phyloP scores from a whole-genome alignment of 2,888 invertebrate genomes.

The Phalera bucephala region DNA sequence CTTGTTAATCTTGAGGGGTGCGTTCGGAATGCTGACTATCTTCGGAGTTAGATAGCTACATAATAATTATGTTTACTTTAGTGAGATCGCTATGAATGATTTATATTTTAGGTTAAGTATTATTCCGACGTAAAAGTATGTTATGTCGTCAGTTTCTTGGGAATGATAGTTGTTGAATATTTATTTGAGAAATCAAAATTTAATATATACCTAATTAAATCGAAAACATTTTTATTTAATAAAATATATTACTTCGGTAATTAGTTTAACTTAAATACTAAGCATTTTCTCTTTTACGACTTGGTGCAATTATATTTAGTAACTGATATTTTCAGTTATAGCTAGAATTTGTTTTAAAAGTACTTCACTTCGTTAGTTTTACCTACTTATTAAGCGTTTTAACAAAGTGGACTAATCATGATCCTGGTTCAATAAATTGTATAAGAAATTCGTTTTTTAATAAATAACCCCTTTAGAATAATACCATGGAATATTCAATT shows the following conservation, averaged over 20 bases:
- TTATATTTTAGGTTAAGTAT: constrained; percentile 56
- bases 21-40: constrained; percentile 4
- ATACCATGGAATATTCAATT: too few relatives aligned
- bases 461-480: constrained; percentile 1
- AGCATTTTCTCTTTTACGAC: constrained; percentile 31
- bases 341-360: constrained; percentile 39
- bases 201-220: constrained; percentile 52
- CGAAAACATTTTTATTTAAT: constrained; percentile 52
- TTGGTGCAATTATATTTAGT: constrained; percentile 72
- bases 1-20: constrained; percentile 14
- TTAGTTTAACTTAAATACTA: constrained; percentile 9
- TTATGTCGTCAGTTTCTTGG: constrained; percentile 26
- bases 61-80: constrained; percentile 42
- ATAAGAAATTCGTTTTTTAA: constrained; percentile 46
- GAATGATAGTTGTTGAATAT: constrained; percentile 43
- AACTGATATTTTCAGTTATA: constrained; percentile 51
- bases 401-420: constrained; percentile 49
- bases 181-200: constrained; percentile 63
- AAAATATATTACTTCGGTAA: constrained; percentile 31
- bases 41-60: constrained; percentile 21
- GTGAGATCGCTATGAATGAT: constrained; percentile 57
- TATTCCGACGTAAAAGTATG: constrained; percentile 38
- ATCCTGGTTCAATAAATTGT: constrained; percentile 68
- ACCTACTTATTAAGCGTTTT: constrained; percentile 49
- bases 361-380: constrained; percentile 44